Percentiles rank a stretch among this genome's conserved stretches.
Conservation (phyloP, 2,888 invertebrate species). For the Cryptus armator region DNA sequence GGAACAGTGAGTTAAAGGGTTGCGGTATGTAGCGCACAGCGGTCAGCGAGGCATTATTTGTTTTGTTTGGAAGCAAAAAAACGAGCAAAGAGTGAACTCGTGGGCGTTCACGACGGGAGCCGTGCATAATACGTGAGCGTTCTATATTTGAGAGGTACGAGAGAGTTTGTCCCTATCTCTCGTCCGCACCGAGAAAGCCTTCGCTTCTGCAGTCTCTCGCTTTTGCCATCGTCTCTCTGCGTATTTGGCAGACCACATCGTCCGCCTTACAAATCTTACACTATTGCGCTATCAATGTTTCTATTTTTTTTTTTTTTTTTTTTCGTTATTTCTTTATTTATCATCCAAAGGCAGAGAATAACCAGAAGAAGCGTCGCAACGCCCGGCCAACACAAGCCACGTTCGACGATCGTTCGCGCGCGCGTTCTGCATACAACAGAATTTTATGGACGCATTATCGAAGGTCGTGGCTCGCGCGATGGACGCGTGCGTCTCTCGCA, state of each 20-base stretch:
- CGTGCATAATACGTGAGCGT: conserved; percentile 22
- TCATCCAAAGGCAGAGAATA: not conserved
- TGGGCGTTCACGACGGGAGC: conserved; percentile 28
- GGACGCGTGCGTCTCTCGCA: conserved; percentile 60
- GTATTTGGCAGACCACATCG: conserved; percentile 38
- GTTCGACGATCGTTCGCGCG: conserved; percentile 48
- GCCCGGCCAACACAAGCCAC: conserved; percentile 29
- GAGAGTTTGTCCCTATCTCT: conserved; percentile 28
- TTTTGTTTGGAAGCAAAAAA: not conserved
- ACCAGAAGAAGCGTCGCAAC: conserved; percentile 47
- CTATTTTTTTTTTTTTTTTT: not conserved
- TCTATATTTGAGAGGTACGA: conserved; percentile 35
- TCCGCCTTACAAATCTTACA: too few relatives aligned
- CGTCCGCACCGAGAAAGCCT: conserved; percentile 23
- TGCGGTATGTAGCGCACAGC: not conserved
- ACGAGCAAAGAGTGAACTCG: conserved; percentile 13
- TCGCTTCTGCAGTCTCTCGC: conserved; percentile 5
- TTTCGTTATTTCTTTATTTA: not conserved
- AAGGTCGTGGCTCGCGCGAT: conserved; percentile 66
- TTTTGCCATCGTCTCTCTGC: conserved; percentile 18
- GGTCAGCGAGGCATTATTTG: not conserved
- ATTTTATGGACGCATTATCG: conserved; percentile 69
- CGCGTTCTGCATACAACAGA: conserved; percentile 68
- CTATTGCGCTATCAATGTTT: not conserved
- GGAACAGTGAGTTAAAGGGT: not conserved